A percentile compares a stretch with the other conserved stretches of the same genome.
These are phyloP conservation scores for Myotis vivesi DNA, from an alignment of 2,797 vertebrate genomes.

Conservation along the genomic window DNA sequence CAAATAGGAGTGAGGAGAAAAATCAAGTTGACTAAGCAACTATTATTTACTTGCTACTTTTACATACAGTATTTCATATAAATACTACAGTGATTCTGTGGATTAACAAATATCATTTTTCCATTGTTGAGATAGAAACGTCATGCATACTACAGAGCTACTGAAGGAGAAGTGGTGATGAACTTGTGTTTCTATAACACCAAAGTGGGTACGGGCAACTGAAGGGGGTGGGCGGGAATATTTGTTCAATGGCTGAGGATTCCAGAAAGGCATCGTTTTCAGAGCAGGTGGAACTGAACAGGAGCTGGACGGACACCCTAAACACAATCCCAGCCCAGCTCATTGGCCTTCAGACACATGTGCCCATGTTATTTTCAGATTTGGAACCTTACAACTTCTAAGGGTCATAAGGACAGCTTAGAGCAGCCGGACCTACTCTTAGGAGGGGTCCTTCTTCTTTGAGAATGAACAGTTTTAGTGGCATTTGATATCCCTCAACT, in stretches of 20 bases:
- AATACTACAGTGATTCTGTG: not conserved
- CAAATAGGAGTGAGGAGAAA: not conserved
- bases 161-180: not conserved
- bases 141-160: not conserved
- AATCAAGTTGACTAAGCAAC: not conserved
- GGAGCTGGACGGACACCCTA: no score
- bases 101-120: not conserved
- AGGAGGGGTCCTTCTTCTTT: slow-evolving; percentile 51
- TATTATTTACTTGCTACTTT: not conserved
- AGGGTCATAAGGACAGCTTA: slow-evolving; percentile 51
- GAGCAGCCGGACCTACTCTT: not conserved
- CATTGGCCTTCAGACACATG: not conserved
- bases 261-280: not conserved
- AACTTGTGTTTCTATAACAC: not conserved
- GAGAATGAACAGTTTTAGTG: slow-evolving; percentile 53
- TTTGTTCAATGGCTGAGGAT: not conserved
- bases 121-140: not conserved
- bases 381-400: no score
- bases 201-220: not conserved
- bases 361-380: not conserved
- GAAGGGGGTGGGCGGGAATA: not conserved
- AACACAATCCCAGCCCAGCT: no score
- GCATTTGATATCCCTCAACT: not conserved
- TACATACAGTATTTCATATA: not conserved
- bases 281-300: not conserved